phyloP scores from a whole-genome alignment of 2,113 vertebrate species.

The Xenopus laevis region DNA sequence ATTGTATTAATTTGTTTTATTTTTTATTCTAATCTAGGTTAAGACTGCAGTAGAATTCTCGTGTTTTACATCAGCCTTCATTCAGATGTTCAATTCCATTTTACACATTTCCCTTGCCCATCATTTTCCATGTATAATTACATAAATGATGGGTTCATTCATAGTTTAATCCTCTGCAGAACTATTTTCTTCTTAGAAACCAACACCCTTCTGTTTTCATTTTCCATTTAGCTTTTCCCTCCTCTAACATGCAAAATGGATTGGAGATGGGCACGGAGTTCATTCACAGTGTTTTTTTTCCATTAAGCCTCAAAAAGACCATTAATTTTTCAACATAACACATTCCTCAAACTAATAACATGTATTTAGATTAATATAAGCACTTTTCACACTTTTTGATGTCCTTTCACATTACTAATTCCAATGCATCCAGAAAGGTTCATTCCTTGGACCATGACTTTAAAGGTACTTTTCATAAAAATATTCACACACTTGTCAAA shows the following conservation, averaged over 20 bases:
- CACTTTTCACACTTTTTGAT: background rate
- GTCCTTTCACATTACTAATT: too few relatives aligned
- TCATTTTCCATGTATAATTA: background rate
- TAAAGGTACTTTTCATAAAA: too few relatives aligned
- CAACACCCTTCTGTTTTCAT: background rate
- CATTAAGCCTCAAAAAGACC: constrained; percentile 19
- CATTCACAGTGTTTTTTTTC: too few relatives aligned
- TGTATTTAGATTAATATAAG: background rate
- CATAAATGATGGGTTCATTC: background rate
- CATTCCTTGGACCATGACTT: too few relatives aligned
- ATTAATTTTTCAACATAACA: background rate
- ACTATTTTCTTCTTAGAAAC: background rate
- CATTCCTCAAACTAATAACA: background rate
- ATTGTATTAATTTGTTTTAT: too few relatives aligned
- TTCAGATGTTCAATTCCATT: too few relatives aligned
- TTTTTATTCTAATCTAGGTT: too few relatives aligned
- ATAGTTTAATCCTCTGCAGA: background rate
- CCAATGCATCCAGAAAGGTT: too few relatives aligned
- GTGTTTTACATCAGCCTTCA: too few relatives aligned
- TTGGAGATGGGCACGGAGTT: constrained; percentile 5
- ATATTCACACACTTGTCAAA: too few relatives aligned
- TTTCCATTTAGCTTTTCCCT: background rate
- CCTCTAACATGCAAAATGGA: background rate
- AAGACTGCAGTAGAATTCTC: too few relatives aligned
- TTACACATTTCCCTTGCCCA: too few relatives aligned